Base-by-base conservation (phyloP, 2,888 invertebrate species). In the Bombylius discolor region DNA sequence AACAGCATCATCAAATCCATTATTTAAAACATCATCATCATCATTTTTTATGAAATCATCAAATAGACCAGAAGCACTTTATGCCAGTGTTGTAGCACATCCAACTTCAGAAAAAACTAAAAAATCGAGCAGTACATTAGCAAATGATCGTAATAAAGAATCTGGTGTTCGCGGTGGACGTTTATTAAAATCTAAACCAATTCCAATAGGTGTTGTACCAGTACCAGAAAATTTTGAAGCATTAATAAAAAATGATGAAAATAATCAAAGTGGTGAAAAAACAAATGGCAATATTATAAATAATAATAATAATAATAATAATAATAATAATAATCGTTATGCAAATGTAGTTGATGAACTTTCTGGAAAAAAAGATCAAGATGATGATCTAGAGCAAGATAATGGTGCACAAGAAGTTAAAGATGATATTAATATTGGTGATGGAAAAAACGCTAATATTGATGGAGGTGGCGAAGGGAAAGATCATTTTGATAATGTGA, bases 391-490 rank as follows among this genome's bases (percentile, higher is more conserved):
- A 34, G 66, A 68, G 46, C 66, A 68, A 47, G 74, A 74, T 53
- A 73, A 71, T 13, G 73, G 69, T 4, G 73, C 71, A 3, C 72
- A 71, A 57, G 74, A 74, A 60, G 67, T 72, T 1, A 74, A 70
- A 54, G 71, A 74, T 58, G 64, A 67, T 56, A 67, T 69, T 39
- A 63, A 69, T 48, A 68, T 69, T 32, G 71, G 68, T 48, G 70
- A 68, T 36, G 61, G 62, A 7, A 47, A 51, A 11, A 47, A 36
- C 47, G 44, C 1, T 3, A 59, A 58, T 13, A 60, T 58, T 47
- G 57, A 58, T 52, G 52, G 50, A 42, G 52, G 58, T 23, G 23
- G 23, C 23, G 55, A 50, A 4, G 36, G 46, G 12, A 51, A 55
- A 31, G 62, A 61, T 57, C 60, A 61, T 51, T 55, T 59, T n/a